phyloP scores from a whole-genome alignment of 2,113 vertebrate genomes.

The Neogale vison region DNA sequence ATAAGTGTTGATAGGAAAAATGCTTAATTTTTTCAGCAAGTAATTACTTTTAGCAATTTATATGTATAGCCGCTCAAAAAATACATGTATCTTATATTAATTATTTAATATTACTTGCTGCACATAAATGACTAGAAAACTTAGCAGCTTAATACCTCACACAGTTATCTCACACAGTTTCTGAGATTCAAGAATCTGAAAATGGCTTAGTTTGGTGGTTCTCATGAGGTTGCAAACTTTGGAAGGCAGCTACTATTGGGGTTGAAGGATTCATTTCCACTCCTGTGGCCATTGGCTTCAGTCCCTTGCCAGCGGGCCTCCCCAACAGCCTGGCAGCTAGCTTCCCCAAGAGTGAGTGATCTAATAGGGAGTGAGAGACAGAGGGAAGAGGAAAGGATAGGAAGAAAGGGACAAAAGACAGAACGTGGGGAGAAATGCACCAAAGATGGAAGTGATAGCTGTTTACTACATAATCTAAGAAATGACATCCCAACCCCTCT shows the following conservation, averaged over 20 bases:
- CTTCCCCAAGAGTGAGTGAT: not conserved
- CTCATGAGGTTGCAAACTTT: not conserved
- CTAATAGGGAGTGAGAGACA: not conserved
- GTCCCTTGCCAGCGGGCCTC: not conserved
- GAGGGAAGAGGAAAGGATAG: not conserved
- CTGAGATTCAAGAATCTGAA: not conserved
- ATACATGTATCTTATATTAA: not conserved
- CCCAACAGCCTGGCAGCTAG: not conserved
- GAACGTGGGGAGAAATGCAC: not conserved
- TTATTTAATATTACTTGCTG: not conserved
- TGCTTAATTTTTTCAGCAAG: conserved; percentile 15
- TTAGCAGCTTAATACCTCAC: conserved; percentile 4
- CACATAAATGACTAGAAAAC: not conserved
- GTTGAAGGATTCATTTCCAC: not conserved
- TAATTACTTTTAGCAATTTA: not conserved
- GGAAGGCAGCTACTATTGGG: not conserved
- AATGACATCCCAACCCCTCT: not conserved
- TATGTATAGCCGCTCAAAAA: not conserved
- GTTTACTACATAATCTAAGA: not conserved
- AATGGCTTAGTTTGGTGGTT: not conserved
- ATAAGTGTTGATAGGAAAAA: not conserved
- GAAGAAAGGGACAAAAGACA: not conserved
- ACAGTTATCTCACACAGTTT: not conserved
- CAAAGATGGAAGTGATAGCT: not conserved
- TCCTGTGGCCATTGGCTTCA: not conserved